Conservation (phyloP, 2,888 invertebrate species). For the Monoplex corrugatus region DNA sequence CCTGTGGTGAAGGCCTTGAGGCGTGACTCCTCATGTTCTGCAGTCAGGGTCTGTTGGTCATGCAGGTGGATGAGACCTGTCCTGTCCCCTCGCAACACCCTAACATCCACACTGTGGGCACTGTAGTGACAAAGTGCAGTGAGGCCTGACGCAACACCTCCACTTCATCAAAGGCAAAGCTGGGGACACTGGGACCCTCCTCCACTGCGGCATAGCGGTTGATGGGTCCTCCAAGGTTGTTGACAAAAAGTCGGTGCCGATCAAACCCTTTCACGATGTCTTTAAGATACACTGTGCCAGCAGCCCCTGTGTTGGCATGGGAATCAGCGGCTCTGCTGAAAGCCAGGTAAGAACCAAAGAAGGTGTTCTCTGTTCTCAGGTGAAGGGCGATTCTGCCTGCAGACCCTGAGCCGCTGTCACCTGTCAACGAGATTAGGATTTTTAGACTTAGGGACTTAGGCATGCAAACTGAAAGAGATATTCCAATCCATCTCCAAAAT, state of each 20-base stretch:
- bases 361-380: slow-evolving; percentile 59
- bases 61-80: slow-evolving; percentile 68
- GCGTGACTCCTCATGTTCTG: slow-evolving; percentile 63
- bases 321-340: slow-evolving; percentile 63
- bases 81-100: slow-evolving; percentile 64
- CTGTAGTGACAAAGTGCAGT: slow-evolving; percentile 61
- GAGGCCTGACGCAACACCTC: slow-evolving; percentile 67
- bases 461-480: no score
- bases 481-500: no score
- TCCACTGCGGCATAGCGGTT: slow-evolving; percentile 67
- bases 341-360: slow-evolving; percentile 63
- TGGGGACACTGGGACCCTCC: slow-evolving; percentile 55
- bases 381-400: slow-evolving; percentile 68
- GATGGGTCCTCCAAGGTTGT: slow-evolving; percentile 65
- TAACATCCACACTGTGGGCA: slow-evolving; percentile 59
- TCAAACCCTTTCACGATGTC: slow-evolving; percentile 61
- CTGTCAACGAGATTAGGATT: background rate
- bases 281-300: slow-evolving; percentile 70
- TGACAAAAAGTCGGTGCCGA: slow-evolving; percentile 64
- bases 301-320: slow-evolving; percentile 61
- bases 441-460: no score
- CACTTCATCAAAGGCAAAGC: slow-evolving; percentile 68
- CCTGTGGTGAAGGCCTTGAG: slow-evolving; percentile 67
- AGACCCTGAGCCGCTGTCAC: slow-evolving; percentile 65
- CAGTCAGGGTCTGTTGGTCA: slow-evolving; percentile 59